Conservation (phyloP, 2,113 vertebrate genomes). For the Odontesthes bonariensis region DNA sequence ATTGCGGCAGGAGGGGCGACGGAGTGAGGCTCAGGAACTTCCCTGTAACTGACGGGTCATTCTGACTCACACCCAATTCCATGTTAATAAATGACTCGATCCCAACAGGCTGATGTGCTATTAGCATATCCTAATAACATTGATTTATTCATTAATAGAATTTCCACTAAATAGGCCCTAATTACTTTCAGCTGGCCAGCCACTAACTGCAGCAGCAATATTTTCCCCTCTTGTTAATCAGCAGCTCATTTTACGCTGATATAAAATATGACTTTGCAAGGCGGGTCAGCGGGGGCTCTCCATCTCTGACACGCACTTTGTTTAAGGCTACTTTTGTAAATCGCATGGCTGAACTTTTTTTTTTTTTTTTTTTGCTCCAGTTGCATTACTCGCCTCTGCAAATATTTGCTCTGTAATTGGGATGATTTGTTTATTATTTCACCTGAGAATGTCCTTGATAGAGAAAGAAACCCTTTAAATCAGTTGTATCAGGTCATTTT, state of each 20-base stretch:
- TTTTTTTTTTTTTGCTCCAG: too few relatives aligned
- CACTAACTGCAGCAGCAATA: slow-evolving; percentile 74
- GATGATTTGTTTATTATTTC: background rate
- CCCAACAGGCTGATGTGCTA: slow-evolving; percentile 73
- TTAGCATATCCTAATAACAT: slow-evolving; percentile 86
- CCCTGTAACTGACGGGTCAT: slow-evolving; percentile 70
- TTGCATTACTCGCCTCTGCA: too few relatives aligned
- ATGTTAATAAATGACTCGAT: slow-evolving; percentile 76
- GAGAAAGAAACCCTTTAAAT: background rate
- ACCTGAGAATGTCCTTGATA: background rate
- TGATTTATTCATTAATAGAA: slow-evolving; percentile 86
- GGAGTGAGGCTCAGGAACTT: slow-evolving; percentile 53
- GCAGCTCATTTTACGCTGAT: slow-evolving; percentile 58
- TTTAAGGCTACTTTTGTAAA: background rate
- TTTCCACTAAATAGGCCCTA: slow-evolving; percentile 84
- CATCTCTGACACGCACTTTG: background rate
- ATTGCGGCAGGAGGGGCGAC: slow-evolving; percentile 60
- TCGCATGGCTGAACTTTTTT: too few relatives aligned
- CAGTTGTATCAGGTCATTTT: background rate
- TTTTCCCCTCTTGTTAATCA: slow-evolving; percentile 67
- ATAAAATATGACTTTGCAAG: slow-evolving; percentile 38
- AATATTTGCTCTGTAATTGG: too few relatives aligned
- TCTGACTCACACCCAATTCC: slow-evolving; percentile 53
- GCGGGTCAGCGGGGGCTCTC: background rate
- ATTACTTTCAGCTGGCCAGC: slow-evolving; percentile 82